Evolutionary conservation across 1,140 invertebrate genomes (phyloP), one percentile per base, ranked within the genome.

Genomic region (Philopotamus ludificatus): DNA sequence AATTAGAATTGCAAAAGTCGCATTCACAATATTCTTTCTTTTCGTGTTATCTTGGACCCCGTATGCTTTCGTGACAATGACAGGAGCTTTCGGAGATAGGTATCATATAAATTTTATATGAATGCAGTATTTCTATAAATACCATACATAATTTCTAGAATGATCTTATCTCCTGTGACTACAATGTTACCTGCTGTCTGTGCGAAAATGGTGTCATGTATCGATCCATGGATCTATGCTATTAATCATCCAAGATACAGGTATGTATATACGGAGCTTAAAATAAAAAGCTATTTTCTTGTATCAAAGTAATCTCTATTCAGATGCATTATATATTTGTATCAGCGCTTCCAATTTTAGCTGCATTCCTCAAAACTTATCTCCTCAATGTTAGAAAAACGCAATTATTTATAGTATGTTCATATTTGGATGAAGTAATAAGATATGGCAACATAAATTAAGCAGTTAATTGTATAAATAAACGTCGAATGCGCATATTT

Each of bases 161-260:
- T 78, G 28, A 61, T 82, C 2, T 73, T 91, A 45, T 87, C 88
- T 3, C 89, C 89, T 0, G 74, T 88, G 8, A 77, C 84, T 0
- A 88, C 87, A 9, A 90, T 91, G 88, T 72, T 91, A 22, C 89
- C 89, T 3, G 87, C 88, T 3, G 74, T 89, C 41, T 86, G 86
- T 68, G 83, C 84, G 51, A 91, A 91, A 73, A 77, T 81, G 0
- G 88, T 90, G 0, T 89, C 89, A 1, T 90, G 88, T 71, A 84
- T 91, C 71, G 89, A 91, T 76, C 89, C 89, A 9, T 90, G 87
- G 86, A 83, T 90, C 12, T 89, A 90, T 67, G 89, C 89, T 16
- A 89, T 90, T 65, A 90, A 87, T 71, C 89, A 91, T 75, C 89
- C 89, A 1, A 87, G 86, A 82, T 91, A 87, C 76, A 83, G 82